Base-by-base conservation (phyloP, 2,888 invertebrate genomes). In the Leucoptera coffeella region DNA sequence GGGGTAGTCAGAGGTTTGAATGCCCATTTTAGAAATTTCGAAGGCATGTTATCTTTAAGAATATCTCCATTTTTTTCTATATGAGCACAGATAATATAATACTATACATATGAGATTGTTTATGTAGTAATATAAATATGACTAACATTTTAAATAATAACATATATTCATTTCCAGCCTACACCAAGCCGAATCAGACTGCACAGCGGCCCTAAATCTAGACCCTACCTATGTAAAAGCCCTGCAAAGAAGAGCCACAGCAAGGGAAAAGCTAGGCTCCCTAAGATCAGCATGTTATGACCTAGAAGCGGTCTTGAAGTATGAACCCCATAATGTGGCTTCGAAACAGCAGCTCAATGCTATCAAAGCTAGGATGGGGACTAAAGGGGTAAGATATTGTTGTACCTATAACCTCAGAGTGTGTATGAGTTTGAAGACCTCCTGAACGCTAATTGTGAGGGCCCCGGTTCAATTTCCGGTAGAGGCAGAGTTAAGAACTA, bases 151-250 rank as follows among this genome's bases (percentile, higher is more conserved):
- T 7, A 6, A 17, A 17, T 17, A 17, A 17, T 7, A 7, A 6
- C 9, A 17, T 17, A 17, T 17, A 17, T 17, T 17, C 6, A 7
- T 17, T 17, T 17, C 9, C 41, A 84, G 84, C 32, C 77, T 77
- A 23, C 69, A 77, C 34, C 75, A 76, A 45, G 85, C 87, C 0
- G 81, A 88, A 41, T 72, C 75, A 0, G 94, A 95, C 52, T 93
- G 93, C 44, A 80, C 82, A 0, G 69, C 75, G 29, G 90, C 95
- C 0, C 59, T 95, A 3, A 73, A 78, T 30, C 57, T 91, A 4
- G 89, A 94, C 49, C 72, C 77, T 1, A 75, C 74, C 1, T 91
- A 91, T 39, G 80, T 85, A 0, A 95, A 95, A 58, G 92, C 93
- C 0, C 77, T 85, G 33, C 83, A 84, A 37, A 75, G 94, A 2